phyloP scores from a whole-genome alignment of 2,797 vertebrate species.

The Erithacus rubecula region DNA sequence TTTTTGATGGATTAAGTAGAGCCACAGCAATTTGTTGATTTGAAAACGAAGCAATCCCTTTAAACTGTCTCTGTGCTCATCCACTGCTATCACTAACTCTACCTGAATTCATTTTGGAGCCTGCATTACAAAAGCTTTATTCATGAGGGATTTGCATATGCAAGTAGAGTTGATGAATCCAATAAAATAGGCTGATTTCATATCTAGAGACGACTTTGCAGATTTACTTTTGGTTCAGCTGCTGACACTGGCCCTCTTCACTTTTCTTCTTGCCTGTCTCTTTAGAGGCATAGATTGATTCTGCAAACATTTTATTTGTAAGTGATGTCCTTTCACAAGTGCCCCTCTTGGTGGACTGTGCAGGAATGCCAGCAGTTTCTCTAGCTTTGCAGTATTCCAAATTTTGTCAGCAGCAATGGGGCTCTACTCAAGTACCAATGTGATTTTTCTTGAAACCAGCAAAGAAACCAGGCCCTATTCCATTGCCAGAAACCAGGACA shows the following conservation, averaged over 20 bases:
- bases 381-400: not conserved
- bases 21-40: constrained; percentile 52
- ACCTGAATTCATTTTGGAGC: constrained; percentile 49
- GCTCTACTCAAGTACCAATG: not conserved
- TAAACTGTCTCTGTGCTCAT: constrained; percentile 15
- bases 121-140: constrained; percentile 24
- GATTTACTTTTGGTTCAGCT: not conserved
- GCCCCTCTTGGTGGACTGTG: not conserved
- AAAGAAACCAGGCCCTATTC: not conserved
- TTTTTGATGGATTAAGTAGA: constrained; percentile 58
- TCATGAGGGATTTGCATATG: constrained; percentile 44
- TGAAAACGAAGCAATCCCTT: constrained; percentile 47
- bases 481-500: not conserved
- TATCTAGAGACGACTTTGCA: not conserved
- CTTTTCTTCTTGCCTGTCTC: not conserved
- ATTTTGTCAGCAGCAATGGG: not conserved
- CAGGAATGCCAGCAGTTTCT: not conserved
- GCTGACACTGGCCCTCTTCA: not conserved
- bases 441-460: not conserved
- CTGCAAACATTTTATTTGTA: not conserved
- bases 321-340: not conserved
- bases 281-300: not conserved
- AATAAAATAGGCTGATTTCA: constrained; percentile 16
- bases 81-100: constrained; percentile 25
- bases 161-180: not conserved